A percentile compares a stretch with the other conserved stretches of the same genome.
These are phyloP conservation scores for Clarias magur DNA, from an alignment of 2,113 vertebrate species.

Conservation along the genomic window DNA sequence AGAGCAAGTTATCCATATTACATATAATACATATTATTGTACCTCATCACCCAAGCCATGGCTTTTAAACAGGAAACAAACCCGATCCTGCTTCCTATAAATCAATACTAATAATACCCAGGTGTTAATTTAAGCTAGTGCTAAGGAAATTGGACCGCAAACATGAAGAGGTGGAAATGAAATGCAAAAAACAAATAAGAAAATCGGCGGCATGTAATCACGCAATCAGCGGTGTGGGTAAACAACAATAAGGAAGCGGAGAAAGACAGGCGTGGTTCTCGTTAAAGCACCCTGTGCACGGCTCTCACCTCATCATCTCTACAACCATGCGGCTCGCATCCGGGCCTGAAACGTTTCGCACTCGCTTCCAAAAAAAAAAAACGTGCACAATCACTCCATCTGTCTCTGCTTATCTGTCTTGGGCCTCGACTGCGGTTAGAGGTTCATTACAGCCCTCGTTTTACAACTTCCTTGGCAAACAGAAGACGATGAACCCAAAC, in stretches of 20 bases:
- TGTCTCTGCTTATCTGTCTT: background rate
- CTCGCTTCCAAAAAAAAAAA: background rate
- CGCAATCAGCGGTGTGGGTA: background rate
- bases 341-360: background rate
- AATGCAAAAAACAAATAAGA: background rate
- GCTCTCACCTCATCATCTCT: background rate
- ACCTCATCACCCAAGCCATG: background rate
- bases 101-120: background rate
- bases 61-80: background rate
- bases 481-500: slow-evolving; percentile 60
- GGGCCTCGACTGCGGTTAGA: background rate
- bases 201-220: background rate
- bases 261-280: background rate
- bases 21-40: too few relatives aligned
- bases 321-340: background rate
- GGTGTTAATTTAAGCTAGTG: background rate
- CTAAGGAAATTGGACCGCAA: background rate
- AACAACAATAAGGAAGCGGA: background rate
- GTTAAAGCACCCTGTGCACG: background rate
- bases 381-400: background rate
- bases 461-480: slow-evolving; percentile 62
- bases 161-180: background rate
- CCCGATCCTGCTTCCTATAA: background rate
- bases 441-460: background rate
- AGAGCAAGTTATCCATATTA: background rate